Base-by-base conservation (phyloP, 2,888 invertebrate genomes). In the Lydus trimaculatus region DNA sequence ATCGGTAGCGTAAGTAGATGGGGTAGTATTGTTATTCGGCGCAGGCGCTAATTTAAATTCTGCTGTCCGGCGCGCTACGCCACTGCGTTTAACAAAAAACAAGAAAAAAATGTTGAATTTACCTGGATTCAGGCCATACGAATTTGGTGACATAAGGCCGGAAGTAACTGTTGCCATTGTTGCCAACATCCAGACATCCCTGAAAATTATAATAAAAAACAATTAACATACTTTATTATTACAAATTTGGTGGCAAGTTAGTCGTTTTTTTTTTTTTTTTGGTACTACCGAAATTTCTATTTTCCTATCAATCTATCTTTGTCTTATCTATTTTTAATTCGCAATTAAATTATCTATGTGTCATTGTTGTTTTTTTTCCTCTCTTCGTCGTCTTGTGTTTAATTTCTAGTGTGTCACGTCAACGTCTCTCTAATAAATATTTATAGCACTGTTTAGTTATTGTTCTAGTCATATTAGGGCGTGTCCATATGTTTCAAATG, bases 101-200 rank as follows among this genome's bases (percentile, higher is more conserved):
- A 43, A 17, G 11, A 17, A 43, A 7, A 17, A 6, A 43, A 43
- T 36, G 2, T 36, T 11, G 4, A 13, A 70, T 72, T 80, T 78
- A 85, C 85, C 85, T 77, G 83, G 73, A 78, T 78, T 84, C 77
- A 85, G 77, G 77, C 84, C 85, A 80, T 85, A 85, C 62, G 85
- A 84, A 79, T 85, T 85, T 73, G 85, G 85, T 67, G 85, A 85
- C 67, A 85, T 79, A 73, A 85, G 82, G 74, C 85, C 85, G 74
- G 85, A 82, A 69, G 85, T 85, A 74, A 85, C 84, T 71, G 85
- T 84, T 78, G 85, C 84, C 85, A 85, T 85, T 73, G 81, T 80
- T 67, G 81, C 80, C 83, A 84, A 80, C 83, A 84, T 83, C 76
- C 80, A 80, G 80, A 80, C 84, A 85, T 84, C 80, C 83, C 85